These are phyloP conservation scores for Heliconius aoede DNA, from an alignment of 2,888 invertebrate genomes.

Conservation along the genomic window DNA sequence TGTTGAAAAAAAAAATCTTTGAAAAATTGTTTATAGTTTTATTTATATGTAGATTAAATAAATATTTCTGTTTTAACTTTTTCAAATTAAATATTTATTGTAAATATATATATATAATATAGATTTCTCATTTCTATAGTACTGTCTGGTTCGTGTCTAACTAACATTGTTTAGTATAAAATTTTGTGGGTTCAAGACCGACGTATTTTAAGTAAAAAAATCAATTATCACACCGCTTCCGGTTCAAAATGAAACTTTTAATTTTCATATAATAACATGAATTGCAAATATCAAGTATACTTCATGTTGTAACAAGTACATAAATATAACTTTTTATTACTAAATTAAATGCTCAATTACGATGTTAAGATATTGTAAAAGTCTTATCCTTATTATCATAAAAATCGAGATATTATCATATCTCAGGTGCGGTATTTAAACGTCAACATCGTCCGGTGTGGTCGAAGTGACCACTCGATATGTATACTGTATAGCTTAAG, in stretches of 20 bases:
- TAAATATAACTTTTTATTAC: constrained; percentile 13
- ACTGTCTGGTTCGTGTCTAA: not conserved
- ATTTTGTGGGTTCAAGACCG: too few species aligned
- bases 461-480: constrained; percentile 29
- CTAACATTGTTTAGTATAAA: not conserved
- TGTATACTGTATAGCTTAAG: not conserved
- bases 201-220: too few species aligned
- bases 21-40: too few species aligned
- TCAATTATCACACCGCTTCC: too few species aligned
- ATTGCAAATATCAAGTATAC: too few species aligned
- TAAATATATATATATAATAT: too few species aligned
- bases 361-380: constrained; percentile 10
- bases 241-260: too few species aligned
- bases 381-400: constrained; percentile 32
- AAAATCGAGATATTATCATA: constrained; percentile 37
- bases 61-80: too few species aligned
- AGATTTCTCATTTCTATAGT: not conserved
- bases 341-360: constrained; percentile 12
- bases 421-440: constrained; percentile 26
- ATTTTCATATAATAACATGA: too few species aligned
- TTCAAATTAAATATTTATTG: too few species aligned
- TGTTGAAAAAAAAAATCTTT: not conserved
- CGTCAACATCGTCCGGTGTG: constrained; percentile 35
- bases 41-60: not conserved
- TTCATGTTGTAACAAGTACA: not conserved